phyloP scores from a whole-genome alignment of 2,113 vertebrate genomes.

The Limanda limanda region DNA sequence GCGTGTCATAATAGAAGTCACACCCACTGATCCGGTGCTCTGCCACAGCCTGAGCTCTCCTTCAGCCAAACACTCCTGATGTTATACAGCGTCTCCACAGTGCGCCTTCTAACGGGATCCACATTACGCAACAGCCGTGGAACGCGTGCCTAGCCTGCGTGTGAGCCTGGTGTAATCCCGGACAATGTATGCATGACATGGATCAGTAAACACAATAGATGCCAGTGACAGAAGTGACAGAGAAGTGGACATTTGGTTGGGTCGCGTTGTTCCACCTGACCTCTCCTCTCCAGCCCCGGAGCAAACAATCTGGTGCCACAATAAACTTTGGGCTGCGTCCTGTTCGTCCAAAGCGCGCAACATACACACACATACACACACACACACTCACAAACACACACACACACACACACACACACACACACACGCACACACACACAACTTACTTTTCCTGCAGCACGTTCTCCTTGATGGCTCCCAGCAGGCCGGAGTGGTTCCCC shows the following conservation, averaged over 20 bases:
- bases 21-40: constrained; percentile 1
- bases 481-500: constrained; percentile 71
- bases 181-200: constrained; percentile 10
- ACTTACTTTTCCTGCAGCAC: constrained; percentile 88
- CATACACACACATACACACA: not conserved
- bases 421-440: not conserved
- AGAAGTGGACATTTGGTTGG: constrained; percentile 6
- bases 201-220: not conserved
- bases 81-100: not conserved
- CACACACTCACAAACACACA: not conserved
- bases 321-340: constrained; percentile 33
- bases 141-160: constrained; percentile 18
- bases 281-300: not conserved
- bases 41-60: not conserved
- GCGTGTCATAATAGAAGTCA: not conserved
- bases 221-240: constrained; percentile 3
- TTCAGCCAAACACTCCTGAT: not conserved
- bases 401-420: not conserved
- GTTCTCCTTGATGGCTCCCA: constrained; percentile 85
- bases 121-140: constrained; percentile 56
- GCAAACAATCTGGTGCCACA: constrained; percentile 3
- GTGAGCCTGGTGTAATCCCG: constrained; percentile 40
- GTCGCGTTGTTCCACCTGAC: constrained; percentile 1
- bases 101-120: constrained; percentile 21
- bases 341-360: not conserved